A percentile compares a stretch with the other conserved stretches of the same genome.
Conservation (phyloP, 2,113 vertebrate species). For the Leptobrachium ailaonicum region DNA sequence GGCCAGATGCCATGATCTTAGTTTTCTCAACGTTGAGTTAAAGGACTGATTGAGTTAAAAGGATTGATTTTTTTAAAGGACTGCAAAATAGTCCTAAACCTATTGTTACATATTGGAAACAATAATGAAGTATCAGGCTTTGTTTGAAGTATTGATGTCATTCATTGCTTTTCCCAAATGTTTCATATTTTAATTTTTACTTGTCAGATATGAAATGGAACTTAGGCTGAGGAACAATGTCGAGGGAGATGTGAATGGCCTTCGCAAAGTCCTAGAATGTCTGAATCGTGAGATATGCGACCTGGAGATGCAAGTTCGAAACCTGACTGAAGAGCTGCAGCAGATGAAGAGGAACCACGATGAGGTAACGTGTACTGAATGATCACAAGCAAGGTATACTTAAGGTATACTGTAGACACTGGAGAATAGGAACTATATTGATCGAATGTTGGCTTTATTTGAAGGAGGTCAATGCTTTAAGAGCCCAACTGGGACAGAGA, state of each 20-base stretch:
- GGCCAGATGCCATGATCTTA: no score
- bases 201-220: conserved; percentile 63
- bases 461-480: conserved; percentile 53
- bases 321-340: conserved; percentile 58
- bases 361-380: conserved; percentile 53
- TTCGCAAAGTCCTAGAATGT: conserved; percentile 61
- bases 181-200: not conserved
- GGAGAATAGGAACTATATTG: not conserved
- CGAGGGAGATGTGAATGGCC: conserved; percentile 58
- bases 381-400: not conserved
- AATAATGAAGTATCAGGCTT: no score
- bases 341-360: conserved; percentile 62
- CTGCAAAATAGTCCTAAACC: no score
- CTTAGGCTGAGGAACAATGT: conserved; percentile 60
- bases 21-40: no score
- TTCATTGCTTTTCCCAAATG: no score
- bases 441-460: not conserved
- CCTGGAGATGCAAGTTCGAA: conserved; percentile 58
- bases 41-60: no score
- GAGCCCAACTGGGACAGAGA: conserved; percentile 53
- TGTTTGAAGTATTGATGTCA: no score
- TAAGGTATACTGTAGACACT: not conserved
- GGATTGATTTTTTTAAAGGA: no score
- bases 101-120: no score
- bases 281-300: conserved; percentile 57